Conservation (phyloP, 2,113 vertebrate species). For the Haliaeetus leucogaster region DNA sequence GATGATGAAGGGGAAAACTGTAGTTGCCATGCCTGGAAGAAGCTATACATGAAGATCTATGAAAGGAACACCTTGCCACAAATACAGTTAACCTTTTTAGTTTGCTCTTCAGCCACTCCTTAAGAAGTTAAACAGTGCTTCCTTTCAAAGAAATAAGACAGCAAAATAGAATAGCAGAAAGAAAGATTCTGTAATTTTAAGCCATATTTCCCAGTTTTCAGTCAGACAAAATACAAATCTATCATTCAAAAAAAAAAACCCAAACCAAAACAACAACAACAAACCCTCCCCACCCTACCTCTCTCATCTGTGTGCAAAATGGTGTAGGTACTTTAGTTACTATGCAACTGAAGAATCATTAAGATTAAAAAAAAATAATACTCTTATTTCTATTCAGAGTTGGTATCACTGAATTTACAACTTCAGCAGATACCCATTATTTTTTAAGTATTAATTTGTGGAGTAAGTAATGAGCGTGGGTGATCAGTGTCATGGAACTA, state of each 20-base stretch:
- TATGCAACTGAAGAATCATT: slow-evolving; percentile 15
- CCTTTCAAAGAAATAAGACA: background rate
- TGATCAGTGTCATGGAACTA: slow-evolving; percentile 69
- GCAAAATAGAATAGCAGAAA: background rate
- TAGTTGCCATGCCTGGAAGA: background rate
- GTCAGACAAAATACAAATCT: background rate
- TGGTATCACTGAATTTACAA: slow-evolving; percentile 50
- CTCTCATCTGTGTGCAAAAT: background rate
- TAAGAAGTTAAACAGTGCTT: background rate
- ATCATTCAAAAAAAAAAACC: background rate
- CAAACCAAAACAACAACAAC: background rate
- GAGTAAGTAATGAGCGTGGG: slow-evolving; percentile 66
- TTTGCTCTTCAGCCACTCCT: background rate
- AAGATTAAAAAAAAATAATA: background rate
- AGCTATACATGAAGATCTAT: background rate
- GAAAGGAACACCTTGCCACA: background rate
- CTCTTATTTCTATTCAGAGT: slow-evolving; percentile 48
- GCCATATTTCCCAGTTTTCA: background rate
- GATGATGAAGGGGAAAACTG: background rate
- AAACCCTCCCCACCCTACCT: background rate
- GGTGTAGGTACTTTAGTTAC: background rate
- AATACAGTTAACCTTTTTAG: background rate
- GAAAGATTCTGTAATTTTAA: background rate
- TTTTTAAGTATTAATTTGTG: slow-evolving; percentile 71
- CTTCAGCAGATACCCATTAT: slow-evolving; percentile 56